phyloP scores from a whole-genome alignment of 1,140 invertebrate genomes.

The Drosophila takahashii region DNA sequence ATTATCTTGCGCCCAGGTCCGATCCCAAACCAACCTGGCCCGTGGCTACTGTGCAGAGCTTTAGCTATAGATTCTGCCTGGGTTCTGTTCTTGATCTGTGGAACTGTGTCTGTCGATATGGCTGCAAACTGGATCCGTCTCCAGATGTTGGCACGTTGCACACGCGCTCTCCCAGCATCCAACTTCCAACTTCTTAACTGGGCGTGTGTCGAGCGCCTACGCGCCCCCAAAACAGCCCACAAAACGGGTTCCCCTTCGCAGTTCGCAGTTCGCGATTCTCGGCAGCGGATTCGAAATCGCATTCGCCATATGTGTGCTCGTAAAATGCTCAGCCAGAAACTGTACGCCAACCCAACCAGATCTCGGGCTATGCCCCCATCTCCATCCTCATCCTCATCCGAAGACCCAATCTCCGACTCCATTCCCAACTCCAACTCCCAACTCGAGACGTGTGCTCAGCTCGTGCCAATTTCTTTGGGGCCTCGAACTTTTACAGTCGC shows the following conservation, averaged over 20 bases:
- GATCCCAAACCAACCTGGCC: conserved; percentile 36
- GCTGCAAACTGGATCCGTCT: conserved; percentile 68
- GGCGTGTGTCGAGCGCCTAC: conserved; percentile 68
- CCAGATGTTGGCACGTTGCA: conserved; percentile 77
- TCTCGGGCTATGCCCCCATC: conserved; percentile 16
- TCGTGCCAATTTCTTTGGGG: conserved; percentile 77
- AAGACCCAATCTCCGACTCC: conserved; percentile 6
- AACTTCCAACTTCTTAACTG: conserved; percentile 18
- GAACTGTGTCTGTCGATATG: not conserved
- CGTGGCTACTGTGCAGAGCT: conserved; percentile 58
- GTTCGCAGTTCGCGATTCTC: not conserved
- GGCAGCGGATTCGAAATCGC: conserved; percentile 1
- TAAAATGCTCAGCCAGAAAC: conserved; percentile 70
- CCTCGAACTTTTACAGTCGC: conserved; percentile 56
- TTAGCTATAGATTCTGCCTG: not conserved
- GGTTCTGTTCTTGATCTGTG: not conserved
- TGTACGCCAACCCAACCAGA: conserved; percentile 58
- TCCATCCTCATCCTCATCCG: not conserved
- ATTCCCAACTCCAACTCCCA: conserved; percentile 20
- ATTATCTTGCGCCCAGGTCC: conserved; percentile 70
- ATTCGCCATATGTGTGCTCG: conserved; percentile 66
- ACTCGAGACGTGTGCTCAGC: conserved; percentile 70
- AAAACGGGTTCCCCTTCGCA: conserved; percentile 72
- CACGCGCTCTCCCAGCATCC: conserved; percentile 54
- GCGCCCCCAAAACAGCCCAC: conserved; percentile 69